Evolutionary conservation across 2,113 vertebrate species (phyloP), one percentile per base, ranked within the genome.

Genomic region (Apistogramma diplotaenia): DNA sequence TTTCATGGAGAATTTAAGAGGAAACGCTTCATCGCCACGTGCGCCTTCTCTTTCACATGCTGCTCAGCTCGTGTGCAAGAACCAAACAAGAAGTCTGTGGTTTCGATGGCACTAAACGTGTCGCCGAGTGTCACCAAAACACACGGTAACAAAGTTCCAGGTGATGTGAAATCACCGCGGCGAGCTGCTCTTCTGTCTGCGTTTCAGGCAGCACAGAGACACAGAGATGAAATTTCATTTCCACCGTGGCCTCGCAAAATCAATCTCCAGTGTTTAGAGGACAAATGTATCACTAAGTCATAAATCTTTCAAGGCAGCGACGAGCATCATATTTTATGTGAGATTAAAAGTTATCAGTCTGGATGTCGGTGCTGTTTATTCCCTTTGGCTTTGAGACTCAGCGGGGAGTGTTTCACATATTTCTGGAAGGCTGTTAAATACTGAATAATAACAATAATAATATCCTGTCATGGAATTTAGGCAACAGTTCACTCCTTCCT

Each of bases 361-460:
- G 16, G 13, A 46, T 46, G 3, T 40, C 8, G 0, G 3, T 43
- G 61, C 37, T 0, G 25, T 70, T 29, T 51, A 70, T 70, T 51
- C 51, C 5, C 40, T 49, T 67, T 67, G 27, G 49, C 19, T 53
- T 8, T n/a, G 8, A 54, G 2, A 21, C 4, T 21, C 19, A 8
- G 19, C 9, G 11, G 1, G 23, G 25, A 70, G 43, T 5, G 43
- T 70, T 70, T 31, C 25, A 8, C 25, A 51, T 51, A 70, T 70
- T 51, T 70, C 43, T 70, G 19, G 25, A 70, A 70, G 65, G 4
- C 43, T 70, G 49, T 51, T 49, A 51, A 70, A 31, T 70, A n/a
- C 65, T 31, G 65, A 70, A 70, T 49, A 29, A 67, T 46, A 67
- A 67, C 13, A 31, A 70, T 51, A 31, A 70, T 51, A 70, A 70